Base-by-base conservation (phyloP, 2,113 vertebrate genomes). In the Mus musculus region DNA sequence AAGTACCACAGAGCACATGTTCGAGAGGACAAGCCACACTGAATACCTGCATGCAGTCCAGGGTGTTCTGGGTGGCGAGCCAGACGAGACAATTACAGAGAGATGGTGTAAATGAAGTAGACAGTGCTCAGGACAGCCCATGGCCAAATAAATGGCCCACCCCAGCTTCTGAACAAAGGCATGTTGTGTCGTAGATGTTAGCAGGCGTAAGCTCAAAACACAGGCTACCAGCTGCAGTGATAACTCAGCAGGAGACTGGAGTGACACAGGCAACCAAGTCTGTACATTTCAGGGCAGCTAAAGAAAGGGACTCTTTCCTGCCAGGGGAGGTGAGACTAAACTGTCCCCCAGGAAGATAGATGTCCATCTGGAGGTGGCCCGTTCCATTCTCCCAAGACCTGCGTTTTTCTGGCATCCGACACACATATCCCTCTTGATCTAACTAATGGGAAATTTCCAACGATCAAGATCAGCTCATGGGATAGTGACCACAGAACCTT, bases 21-120 rank as follows among this genome's bases (percentile, higher is more conserved):
- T 1, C 8, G 67, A 72, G n/a, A 36, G 90, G 97, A 97, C 97
- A 91, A 98, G 92, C 97, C 96, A 93, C 89, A 94, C 96, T 98
- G 98, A 99, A 99, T 99, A 99, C 99, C 99, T 99, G 99, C 99
- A 99, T 99, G 99, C 99, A 99, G 99, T 99, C 99, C 99, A 99
- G 98, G 98, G 99, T 99, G 99, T 98, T 99, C 99, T 99, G 99
- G 98, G 98, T 98, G 98, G 97, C 97, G 91, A 97, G 98, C 98
- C 98, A 98, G 99, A 98, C 96, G 96, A 98, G 98, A 98, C 98
- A 98, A 98, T 98, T 97, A 99, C 98, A 98, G 98, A 98, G 98
- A 98, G 98, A 98, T 91, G 96, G 89, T 94, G 94, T 95, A 95
- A 98, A 91, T 65, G 99, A 98, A 98, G 95, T 96, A 54, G 39